Evolutionary conservation across 1,140 invertebrate genomes (phyloP), one percentile per base, ranked within the genome.

Genomic region (Neodiprion lecontei): DNA sequence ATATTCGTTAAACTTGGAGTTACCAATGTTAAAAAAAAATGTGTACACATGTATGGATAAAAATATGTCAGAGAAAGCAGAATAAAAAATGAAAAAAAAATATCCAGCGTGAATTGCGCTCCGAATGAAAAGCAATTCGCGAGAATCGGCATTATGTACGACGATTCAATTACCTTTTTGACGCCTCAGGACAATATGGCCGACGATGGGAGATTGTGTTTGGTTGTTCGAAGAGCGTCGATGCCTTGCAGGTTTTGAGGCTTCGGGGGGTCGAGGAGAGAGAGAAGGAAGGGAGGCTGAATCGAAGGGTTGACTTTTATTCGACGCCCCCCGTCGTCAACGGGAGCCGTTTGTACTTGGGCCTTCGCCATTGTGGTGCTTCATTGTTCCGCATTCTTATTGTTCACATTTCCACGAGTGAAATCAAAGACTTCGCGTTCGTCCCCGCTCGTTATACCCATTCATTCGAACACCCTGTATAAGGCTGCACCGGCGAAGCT

Each of bases 301-400:
- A 61, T 4, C 53, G 53, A 12, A 17, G 53, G 11, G 53, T 61
- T 61, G 53, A 61, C 53, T 61, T 61, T 61, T 17, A 61, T 61
- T 61, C 53, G 53, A 61, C n/a, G 53, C n/a, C n/a, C n/a, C 28
- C 28, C 28, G 28, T 40, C 28, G 28, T 40, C 28, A 5, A 5
- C 28, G 28, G 28, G 28, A 40, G 28, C 28, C 28, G 28, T 40
- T 40, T 40, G 28, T 40, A 40, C 28, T 40, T 40, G 28, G 28
- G 1, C 28, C n/a, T 61, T 14, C 53, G 11, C 53, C 53, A 61
- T 61, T 61, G 53, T 61, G 11, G 53, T 61, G 53, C n/a, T 17
- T 61, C 53, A 61, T 61, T 61, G 53, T 61, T 61, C 53, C 11
- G n/a, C n/a, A 61, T 61, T 61, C 53, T 61, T 61, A 61, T 61